phyloP scores from a whole-genome alignment of 1,140 invertebrate species.

The Trichomalopsis sarcophagae region DNA sequence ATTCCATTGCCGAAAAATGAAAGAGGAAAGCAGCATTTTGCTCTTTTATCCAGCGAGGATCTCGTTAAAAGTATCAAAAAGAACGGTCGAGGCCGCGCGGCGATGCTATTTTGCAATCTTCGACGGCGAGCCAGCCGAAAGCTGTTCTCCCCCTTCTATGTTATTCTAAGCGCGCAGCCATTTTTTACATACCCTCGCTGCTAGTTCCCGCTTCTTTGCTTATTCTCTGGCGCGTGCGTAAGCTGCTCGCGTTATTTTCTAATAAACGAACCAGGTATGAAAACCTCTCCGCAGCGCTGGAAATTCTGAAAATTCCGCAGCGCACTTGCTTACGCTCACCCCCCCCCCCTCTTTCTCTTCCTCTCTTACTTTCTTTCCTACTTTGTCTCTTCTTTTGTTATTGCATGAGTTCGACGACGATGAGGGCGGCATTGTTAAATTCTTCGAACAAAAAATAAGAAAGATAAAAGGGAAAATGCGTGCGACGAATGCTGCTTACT shows the following conservation, averaged over 20 bases:
- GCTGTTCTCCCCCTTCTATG: constrained; percentile 7
- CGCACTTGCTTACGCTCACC: not conserved
- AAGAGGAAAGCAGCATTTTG: constrained; percentile 2
- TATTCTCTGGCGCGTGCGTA: constrained; percentile 2
- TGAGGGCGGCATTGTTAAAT: not conserved
- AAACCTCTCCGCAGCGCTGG: not conserved
- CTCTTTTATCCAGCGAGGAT: not conserved
- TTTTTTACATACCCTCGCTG: not conserved
- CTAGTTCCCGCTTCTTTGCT: not conserved
- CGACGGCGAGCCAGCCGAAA: not conserved
- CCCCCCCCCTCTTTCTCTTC: too few relatives aligned
- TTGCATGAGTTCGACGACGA: not conserved
- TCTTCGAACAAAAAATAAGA: not conserved
- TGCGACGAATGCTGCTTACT: constrained; percentile 14
- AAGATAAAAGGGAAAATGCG: not conserved
- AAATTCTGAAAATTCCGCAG: constrained; percentile 42
- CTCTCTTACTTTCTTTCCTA: not conserved
- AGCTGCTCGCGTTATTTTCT: constrained; percentile 37
- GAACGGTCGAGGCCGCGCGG: not conserved
- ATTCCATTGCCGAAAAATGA: not conserved
- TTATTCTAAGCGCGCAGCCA: constrained; percentile 40
- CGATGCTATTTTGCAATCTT: constrained; percentile 39
- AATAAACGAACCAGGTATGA: constrained; percentile 35
- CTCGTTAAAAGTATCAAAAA: constrained; percentile 11
- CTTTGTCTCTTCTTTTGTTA: not conserved